These are phyloP conservation scores for Rhea americana DNA, from an alignment of 2,113 vertebrate genomes.

Conservation along the genomic window DNA sequence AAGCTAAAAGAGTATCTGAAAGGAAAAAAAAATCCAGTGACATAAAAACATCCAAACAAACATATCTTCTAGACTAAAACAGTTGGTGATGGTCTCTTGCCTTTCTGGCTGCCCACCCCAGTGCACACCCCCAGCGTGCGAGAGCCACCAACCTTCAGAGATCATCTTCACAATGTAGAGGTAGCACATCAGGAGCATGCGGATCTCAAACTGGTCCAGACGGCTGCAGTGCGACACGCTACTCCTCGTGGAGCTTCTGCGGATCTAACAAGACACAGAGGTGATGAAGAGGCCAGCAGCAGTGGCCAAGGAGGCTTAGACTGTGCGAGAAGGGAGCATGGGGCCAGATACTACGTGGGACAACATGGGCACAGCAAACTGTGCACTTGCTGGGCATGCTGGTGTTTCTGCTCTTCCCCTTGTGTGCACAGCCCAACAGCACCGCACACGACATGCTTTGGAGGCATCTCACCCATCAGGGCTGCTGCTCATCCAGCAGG, in stretches of 20 bases:
- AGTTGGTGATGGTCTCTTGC: not conserved
- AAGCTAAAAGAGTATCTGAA: constrained; percentile 88
- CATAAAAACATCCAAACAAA: not conserved
- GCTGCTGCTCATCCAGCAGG: not conserved
- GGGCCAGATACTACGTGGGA: not conserved
- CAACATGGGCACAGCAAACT: not conserved
- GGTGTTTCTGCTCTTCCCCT: not conserved
- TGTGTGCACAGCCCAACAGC: not conserved
- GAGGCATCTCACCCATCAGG: not conserved
- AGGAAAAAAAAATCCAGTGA: constrained; percentile 1
- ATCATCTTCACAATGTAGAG: constrained; percentile 90
- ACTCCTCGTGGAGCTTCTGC: constrained; percentile 84
- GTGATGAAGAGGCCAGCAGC: rapidly evolving
- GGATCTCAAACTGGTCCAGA: constrained; percentile 91
- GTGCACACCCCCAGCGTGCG: not conserved
- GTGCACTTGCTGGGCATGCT: not conserved
- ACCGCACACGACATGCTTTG: not conserved
- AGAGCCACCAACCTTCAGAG: constrained; percentile 87
- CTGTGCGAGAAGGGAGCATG: rapidly evolving
- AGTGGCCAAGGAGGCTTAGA: not conserved
- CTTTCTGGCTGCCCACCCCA: not conserved
- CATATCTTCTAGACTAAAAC: not conserved
- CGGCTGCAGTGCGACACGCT: constrained; percentile 79
- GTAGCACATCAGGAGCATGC: constrained; percentile 89
- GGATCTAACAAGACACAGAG: constrained; percentile 52